Conservation (phyloP, 1,140 invertebrate species). For the Hesperophylax magnus region DNA sequence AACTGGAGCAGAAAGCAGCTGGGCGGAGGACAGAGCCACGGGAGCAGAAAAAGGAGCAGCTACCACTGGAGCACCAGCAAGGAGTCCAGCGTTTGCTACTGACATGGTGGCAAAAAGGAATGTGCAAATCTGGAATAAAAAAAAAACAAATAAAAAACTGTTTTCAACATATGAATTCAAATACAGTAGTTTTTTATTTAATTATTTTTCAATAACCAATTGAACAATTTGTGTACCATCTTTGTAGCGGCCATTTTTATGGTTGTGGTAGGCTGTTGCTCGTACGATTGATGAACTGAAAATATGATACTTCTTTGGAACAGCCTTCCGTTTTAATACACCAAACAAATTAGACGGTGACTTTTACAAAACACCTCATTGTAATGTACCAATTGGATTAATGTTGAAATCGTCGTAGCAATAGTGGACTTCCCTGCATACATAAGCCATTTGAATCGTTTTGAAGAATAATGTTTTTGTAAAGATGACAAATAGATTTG, state of each 20-base stretch:
- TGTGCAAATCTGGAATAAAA: slow-evolving; percentile 47
- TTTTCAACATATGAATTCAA: no score
- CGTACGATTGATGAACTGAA: slow-evolving; percentile 14
- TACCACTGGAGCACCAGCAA: slow-evolving; percentile 56
- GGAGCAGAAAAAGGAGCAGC: slow-evolving; percentile 56
- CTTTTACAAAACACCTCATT: slow-evolving; percentile 22
- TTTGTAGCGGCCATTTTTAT: slow-evolving; percentile 48
- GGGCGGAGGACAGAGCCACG: slow-evolving; percentile 52
- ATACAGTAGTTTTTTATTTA: no score
- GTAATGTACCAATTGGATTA: not conserved
- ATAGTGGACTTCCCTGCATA: slow-evolving; percentile 24
- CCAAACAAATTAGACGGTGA: not conserved
- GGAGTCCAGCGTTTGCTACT: slow-evolving; percentile 39
- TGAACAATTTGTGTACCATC: slow-evolving; percentile 33
- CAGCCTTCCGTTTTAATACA: slow-evolving; percentile 27
- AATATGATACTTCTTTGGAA: slow-evolving; percentile 32
- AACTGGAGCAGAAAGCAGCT: slow-evolving; percentile 61
- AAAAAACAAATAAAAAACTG: not conserved
- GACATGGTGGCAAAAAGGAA: slow-evolving; percentile 44
- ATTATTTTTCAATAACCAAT: no score
- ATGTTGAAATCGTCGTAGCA: slow-evolving; percentile 15
- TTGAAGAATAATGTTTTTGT: no score
- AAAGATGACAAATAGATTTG: no score
- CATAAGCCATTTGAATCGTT: not conserved
- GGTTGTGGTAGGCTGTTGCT: slow-evolving; percentile 26